Base-by-base conservation (phyloP, 2,797 vertebrate species). In the Hephaestus fuliginosus region DNA sequence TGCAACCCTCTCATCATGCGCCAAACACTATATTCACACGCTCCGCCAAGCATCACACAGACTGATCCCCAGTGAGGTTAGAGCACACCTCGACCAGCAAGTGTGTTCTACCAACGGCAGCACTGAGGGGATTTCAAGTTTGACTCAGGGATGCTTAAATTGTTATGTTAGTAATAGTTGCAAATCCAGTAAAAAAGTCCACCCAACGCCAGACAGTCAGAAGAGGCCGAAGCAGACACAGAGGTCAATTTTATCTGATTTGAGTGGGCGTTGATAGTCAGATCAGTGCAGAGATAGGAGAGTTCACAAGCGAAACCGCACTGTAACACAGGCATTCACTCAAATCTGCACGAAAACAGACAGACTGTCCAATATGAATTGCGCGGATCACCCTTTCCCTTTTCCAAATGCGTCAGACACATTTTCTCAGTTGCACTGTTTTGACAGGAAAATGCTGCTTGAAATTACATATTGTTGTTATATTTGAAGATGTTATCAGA, bases 1-100 rank as follows among this genome's bases (percentile, higher is more conserved):
- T 89, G 88, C 79, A 71, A 56, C 76, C 86, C 72, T 91, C 85
- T 92, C 85, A 92, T 91, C 89, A 7, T 39, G 68, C 55, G 84
- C 91, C 90, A 92, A 91, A 87, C 58, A 74, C 76, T 74, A 86
- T 72, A 86, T 82, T 86, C 83, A 83, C 71, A 84, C 20, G 51
- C 20, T 69, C 81, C 81, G 92, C 92, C 92, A 94, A 93, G 75
- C 83, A 88, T 88, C 87, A 88, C 91, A 90, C 76, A 90, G 74
- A 70, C 53, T 1, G 60, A 62, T 70, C 73, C 66, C 82, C 74
- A 78, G 82, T 22, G 86, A 85, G 84, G 66, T 44, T 33, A 82
- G 70, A 74, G 70, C 76, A 81, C 81, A 80, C 55, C 17, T 61
- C 53, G 49, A 51, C 51, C 75, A 43, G 58, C 25, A n/a, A 56